These are phyloP conservation scores for Pelusios castaneus DNA, from an alignment of 2,113 vertebrate genomes.

Conservation along the genomic window DNA sequence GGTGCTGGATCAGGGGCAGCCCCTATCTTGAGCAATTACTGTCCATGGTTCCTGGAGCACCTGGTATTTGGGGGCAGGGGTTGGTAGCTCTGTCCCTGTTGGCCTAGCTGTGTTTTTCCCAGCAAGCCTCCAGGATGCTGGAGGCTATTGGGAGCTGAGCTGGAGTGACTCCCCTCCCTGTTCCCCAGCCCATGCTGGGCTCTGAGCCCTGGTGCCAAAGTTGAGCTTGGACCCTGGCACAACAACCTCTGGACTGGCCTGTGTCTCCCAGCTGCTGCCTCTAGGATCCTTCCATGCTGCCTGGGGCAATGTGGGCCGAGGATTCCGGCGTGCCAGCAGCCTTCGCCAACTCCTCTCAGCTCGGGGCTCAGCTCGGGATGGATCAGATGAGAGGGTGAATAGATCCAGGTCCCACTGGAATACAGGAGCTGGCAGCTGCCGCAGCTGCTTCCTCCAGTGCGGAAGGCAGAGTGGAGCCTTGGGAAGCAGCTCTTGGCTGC, in stretches of 20 bases:
- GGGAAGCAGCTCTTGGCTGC: rapidly evolving
- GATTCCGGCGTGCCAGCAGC: no score
- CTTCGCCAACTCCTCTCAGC: no score
- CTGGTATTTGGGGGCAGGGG: not conserved
- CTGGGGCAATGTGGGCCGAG: no score
- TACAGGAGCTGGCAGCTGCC: not conserved
- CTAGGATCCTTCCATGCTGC: no score
- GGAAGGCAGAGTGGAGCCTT: not conserved
- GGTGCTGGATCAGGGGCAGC: no score
- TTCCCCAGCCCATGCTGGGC: not conserved
- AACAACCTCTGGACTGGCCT: no score
- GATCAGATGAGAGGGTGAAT: not conserved
- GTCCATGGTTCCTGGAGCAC: not conserved
- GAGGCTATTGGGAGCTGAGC: no score
- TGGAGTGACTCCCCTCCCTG: no score
- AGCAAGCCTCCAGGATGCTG: no score
- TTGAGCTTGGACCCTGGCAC: no score
- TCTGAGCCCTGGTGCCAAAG: not conserved
- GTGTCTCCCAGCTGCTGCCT: not conserved
- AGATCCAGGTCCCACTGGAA: not conserved
- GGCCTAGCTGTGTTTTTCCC: not conserved
- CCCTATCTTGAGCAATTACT: not conserved
- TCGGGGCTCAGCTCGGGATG: not conserved
- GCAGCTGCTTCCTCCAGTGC: rapidly evolving
- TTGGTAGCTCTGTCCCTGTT: not conserved